Evolutionary conservation across 2,113 vertebrate species (phyloP).

Genomic region (Toxostoma redivivum): DNA sequence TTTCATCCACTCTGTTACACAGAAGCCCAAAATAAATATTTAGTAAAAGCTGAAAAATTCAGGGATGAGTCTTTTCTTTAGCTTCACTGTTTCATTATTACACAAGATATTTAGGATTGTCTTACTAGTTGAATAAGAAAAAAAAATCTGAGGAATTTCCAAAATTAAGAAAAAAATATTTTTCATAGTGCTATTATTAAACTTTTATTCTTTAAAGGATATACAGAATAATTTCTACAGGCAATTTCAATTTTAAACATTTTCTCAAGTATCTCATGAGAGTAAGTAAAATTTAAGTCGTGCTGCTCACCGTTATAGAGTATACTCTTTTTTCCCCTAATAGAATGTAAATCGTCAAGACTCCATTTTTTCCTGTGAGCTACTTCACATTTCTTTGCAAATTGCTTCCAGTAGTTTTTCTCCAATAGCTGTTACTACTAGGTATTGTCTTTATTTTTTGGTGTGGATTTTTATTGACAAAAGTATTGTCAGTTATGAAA

Average conservation of each 20-base stretch:
- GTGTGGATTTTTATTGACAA: background rate
- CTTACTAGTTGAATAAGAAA: background rate
- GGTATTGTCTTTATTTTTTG: background rate
- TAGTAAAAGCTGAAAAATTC: background rate
- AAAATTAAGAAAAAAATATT: background rate
- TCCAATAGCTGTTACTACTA: background rate
- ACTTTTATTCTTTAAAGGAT: background rate
- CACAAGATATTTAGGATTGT: background rate
- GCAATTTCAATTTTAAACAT: background rate
- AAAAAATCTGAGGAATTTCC: background rate
- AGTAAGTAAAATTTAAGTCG: background rate
- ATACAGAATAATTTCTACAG: background rate
- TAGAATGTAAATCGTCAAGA: background rate
- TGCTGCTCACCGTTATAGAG: background rate
- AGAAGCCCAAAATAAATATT: background rate
- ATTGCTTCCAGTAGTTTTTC: background rate
- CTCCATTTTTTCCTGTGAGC: background rate
- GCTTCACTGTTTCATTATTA: background rate
- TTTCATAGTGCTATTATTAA: background rate
- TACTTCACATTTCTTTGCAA: background rate
- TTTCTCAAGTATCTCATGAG: background rate
- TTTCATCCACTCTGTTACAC: background rate
- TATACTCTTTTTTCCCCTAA: background rate
- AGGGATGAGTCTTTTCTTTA: background rate
- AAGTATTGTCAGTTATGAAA: background rate